A percentile compares a stretch with the other conserved stretches of the same genome.
These are phyloP conservation scores for Babylonia areolata DNA, from an alignment of 1,140 invertebrate genomes.

Conservation along the genomic window DNA sequence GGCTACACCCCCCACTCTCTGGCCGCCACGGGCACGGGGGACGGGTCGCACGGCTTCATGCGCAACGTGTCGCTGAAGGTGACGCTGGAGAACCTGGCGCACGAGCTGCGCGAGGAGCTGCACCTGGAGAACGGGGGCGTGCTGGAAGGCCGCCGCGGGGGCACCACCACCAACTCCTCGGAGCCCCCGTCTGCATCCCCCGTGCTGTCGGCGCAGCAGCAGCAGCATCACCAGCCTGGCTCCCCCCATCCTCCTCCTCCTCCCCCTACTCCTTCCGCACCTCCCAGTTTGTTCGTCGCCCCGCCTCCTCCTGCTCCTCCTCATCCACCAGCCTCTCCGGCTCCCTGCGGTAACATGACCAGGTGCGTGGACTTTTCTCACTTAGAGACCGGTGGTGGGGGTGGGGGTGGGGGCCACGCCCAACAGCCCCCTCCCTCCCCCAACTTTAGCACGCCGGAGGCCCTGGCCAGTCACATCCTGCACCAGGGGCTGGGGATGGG, in stretches of 20 bases:
- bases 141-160: too few relatives aligned
- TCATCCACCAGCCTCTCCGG: neutral
- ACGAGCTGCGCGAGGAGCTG: conserved; percentile 67
- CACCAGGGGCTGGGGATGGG: conserved; percentile 27
- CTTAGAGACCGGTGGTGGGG: conserved; percentile 12
- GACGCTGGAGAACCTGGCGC: conserved; percentile 70
- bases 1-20: conserved; percentile 32
- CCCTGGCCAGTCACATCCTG: conserved; percentile 31
- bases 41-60: conserved; percentile 50
- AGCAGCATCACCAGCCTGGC: too few relatives aligned
- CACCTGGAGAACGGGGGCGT: conserved; percentile 55
- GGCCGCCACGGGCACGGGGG: neutral
- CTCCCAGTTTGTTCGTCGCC: neutral
- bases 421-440: conserved; percentile 9
- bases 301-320: neutral
- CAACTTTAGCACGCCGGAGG: conserved; percentile 32
- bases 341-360: neutral
- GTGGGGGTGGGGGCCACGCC: neutral
- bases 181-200: neutral
- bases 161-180: neutral
- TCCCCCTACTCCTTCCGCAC: neutral
- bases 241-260: conserved; percentile 8
- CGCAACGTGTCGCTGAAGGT: conserved; percentile 65
- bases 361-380: neutral
- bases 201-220: too few relatives aligned